Percentiles rank a stretch among this genome's conserved stretches.
These are phyloP conservation scores for Epinephelus awoara DNA, from an alignment of 2,797 vertebrate genomes.

Conservation along the genomic window DNA sequence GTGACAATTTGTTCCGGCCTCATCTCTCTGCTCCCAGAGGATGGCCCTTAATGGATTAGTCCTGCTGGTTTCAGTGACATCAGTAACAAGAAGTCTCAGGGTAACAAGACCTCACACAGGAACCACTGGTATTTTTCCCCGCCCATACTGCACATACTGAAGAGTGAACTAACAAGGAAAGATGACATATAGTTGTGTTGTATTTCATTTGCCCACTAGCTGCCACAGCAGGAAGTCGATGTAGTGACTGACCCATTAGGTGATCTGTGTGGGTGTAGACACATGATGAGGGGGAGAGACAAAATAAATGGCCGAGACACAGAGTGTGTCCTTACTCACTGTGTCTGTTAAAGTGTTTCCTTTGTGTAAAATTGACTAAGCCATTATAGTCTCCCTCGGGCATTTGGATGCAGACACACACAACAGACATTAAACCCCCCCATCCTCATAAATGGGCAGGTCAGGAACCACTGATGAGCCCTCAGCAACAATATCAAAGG, in stretches of 20 bases:
- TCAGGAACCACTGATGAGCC: constrained; percentile 40
- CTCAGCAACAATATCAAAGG: constrained; percentile 38
- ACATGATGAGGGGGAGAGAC: constrained; percentile 9
- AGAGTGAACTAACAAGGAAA: constrained; percentile 19
- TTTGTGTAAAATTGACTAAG: constrained; percentile 30
- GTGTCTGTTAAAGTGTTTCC: constrained; percentile 1
- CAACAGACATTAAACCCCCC: constrained; percentile 2
- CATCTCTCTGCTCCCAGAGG: constrained; percentile 51
- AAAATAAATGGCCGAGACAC: constrained; percentile 20
- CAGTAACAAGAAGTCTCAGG: constrained; percentile 42
- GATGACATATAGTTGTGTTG: not conserved
- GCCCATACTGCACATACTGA: not conserved
- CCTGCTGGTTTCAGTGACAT: constrained; percentile 59
- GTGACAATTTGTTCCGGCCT: constrained; percentile 60
- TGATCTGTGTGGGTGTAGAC: constrained; percentile 12
- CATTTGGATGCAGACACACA: constrained; percentile 30
- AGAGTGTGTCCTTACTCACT: not conserved
- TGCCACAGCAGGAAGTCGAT: constrained; percentile 1
- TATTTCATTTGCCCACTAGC: constrained; percentile 22
- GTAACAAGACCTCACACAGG: constrained; percentile 33
- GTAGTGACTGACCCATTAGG: not conserved
- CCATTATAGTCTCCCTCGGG: constrained; percentile 26
- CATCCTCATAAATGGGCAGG: not conserved
- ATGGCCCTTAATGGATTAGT: constrained; percentile 63
- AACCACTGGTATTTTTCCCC: constrained; percentile 6